phyloP scores from a whole-genome alignment of 2,888 invertebrate species.

The Xanthia togata region DNA sequence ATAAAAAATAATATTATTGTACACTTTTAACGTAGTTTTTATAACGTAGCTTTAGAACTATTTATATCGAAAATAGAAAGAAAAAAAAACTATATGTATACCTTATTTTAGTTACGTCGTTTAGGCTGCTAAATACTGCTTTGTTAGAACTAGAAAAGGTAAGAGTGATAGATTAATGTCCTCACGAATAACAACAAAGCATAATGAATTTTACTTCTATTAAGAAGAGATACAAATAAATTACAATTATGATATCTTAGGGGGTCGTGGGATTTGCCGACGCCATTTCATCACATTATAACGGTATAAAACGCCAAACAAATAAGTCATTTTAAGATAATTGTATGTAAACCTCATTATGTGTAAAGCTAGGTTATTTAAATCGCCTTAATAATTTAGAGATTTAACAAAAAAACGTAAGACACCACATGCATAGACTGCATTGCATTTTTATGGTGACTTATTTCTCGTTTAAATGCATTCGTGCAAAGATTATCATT shows the following conservation, averaged over 20 bases:
- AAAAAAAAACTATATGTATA: conserved; percentile 80
- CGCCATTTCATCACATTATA: conserved; percentile 77
- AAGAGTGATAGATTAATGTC: conserved; percentile 76
- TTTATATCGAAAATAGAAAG: conserved; percentile 86
- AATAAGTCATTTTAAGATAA: conserved; percentile 83
- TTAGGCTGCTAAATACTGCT: conserved; percentile 85
- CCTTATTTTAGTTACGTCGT: conserved; percentile 74
- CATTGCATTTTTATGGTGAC: conserved; percentile 87
- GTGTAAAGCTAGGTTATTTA: conserved; percentile 82
- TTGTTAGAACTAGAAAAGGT: conserved; percentile 78
- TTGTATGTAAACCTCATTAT: conserved; percentile 84
- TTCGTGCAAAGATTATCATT: conserved; percentile 76
- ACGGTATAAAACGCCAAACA: conserved; percentile 83
- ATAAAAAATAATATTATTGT: conserved; percentile 87
- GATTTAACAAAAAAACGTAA: conserved; percentile 73
- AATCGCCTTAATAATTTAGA: conserved; percentile 86
- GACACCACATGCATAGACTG: conserved; percentile 88
- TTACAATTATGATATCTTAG: conserved; percentile 58
- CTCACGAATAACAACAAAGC: conserved; percentile 82
- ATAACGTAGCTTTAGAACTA: conserved; percentile 86
- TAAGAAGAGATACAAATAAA: conserved; percentile 67
- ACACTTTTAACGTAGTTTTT: conserved; percentile 88
- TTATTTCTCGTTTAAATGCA: conserved; percentile 76
- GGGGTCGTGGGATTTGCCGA: conserved; percentile 35
- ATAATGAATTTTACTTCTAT: conserved; percentile 82